Evolutionary conservation across 2,888 invertebrate species (phyloP).

Genomic region (Xanthia togata): DNA sequence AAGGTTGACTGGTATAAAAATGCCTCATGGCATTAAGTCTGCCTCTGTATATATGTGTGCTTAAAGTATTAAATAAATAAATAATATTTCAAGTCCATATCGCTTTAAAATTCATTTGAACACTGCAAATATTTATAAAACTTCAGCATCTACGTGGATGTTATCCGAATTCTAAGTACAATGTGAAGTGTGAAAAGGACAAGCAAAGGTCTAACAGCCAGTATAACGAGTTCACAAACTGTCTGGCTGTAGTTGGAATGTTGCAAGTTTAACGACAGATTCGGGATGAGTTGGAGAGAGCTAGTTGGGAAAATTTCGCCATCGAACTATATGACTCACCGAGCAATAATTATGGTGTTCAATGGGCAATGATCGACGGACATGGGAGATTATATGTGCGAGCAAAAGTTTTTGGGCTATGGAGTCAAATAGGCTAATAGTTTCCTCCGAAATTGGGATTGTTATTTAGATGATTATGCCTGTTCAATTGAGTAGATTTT

Average conservation of each 20-base stretch:
- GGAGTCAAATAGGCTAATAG: slow-evolving; percentile 29
- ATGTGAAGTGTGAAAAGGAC: slow-evolving; percentile 68
- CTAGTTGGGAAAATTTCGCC: slow-evolving; percentile 39
- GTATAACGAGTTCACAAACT: slow-evolving; percentile 78
- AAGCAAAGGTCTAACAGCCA: slow-evolving; percentile 73
- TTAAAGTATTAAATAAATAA: too few relatives aligned
- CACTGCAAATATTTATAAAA: not conserved
- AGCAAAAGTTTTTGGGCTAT: slow-evolving; percentile 37
- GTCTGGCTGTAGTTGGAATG: slow-evolving; percentile 74
- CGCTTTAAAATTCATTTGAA: not conserved
- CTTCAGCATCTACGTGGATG: slow-evolving; percentile 1
- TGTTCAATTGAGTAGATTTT: slow-evolving; percentile 11
- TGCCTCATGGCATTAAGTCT: too few relatives aligned
- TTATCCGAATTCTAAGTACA: slow-evolving; percentile 24
- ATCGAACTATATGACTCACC: slow-evolving; percentile 63
- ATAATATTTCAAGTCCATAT: not conserved
- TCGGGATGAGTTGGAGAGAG: slow-evolving; percentile 71
- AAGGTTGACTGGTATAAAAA: too few relatives aligned
- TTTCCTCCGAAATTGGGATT: slow-evolving; percentile 26
- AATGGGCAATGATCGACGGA: slow-evolving; percentile 28
- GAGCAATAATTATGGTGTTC: slow-evolving; percentile 35
- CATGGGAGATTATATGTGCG: slow-evolving; percentile 24
- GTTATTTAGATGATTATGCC: slow-evolving; percentile 25
- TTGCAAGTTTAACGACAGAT: slow-evolving; percentile 80
- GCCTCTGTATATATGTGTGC: too few relatives aligned